Percentiles rank a stretch among this genome's conserved stretches.
phyloP scores from a whole-genome alignment of 2,888 invertebrate genomes.

The Drosophila testacea region DNA sequence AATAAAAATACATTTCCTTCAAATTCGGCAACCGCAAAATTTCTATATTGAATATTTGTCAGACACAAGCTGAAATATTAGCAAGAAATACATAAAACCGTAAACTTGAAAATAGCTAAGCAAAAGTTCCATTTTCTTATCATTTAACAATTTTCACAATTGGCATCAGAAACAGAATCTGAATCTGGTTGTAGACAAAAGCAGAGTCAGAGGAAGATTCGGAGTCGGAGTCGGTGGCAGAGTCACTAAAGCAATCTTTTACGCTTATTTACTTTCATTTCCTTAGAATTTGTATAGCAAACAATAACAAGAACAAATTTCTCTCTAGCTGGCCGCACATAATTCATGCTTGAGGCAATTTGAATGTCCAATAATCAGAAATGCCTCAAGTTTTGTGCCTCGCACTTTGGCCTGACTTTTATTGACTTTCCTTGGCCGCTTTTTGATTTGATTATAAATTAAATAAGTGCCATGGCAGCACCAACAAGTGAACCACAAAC shows the following conservation, averaged over 20 bases:
- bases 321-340: conserved; percentile 61
- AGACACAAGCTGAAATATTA: conserved; percentile 3
- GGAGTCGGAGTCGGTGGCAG: background rate
- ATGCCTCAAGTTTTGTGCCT: conserved; percentile 71
- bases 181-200: background rate
- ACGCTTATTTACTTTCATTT: conserved; percentile 78
- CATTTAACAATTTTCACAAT: conserved; percentile 65
- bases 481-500: conserved; percentile 44
- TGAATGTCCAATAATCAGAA: conserved; percentile 78
- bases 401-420: conserved; percentile 66
- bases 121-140: conserved; percentile 75
- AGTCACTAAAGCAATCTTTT: conserved; percentile 74
- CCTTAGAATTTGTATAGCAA: conserved; percentile 57
- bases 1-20: conserved; percentile 29
- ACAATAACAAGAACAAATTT: conserved; percentile 41
- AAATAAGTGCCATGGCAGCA: conserved; percentile 65
- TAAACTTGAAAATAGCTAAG: conserved; percentile 30
- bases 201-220: background rate
- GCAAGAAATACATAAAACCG: conserved; percentile 9
- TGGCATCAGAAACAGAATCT: conserved; percentile 16
- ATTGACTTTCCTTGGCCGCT: conserved; percentile 67
- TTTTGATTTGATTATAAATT: conserved; percentile 79
- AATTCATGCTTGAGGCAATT: conserved; percentile 80
- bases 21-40: conserved; percentile 53
- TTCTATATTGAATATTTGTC: conserved; percentile 4